phyloP scores from a whole-genome alignment of 2,888 invertebrate genomes.

The Epistrophe eligans region DNA sequence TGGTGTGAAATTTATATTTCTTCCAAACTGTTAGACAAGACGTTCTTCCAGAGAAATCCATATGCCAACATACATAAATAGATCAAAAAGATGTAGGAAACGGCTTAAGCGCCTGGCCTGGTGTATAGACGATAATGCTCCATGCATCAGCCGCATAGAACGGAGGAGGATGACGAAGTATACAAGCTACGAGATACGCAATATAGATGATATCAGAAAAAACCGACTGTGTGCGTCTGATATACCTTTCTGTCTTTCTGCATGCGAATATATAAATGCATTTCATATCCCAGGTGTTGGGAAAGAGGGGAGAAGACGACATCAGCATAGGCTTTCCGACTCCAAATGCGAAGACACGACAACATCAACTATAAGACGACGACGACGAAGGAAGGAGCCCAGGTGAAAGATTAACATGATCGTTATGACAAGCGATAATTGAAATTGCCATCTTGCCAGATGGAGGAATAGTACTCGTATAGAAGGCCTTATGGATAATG shows the following conservation, averaged over 20 bases:
- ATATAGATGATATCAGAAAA: conserved; percentile 20
- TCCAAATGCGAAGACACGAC: neutral
- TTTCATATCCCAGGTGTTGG: neutral
- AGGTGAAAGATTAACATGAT: conserved; percentile 66
- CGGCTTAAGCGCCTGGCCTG: conserved; percentile 14
- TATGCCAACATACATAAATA: conserved; percentile 59
- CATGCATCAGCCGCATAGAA: neutral
- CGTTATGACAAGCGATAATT: conserved; percentile 75
- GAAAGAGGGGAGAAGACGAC: neutral
- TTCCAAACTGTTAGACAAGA: conserved; percentile 11
- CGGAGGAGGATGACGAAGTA: neutral
- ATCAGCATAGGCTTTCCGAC: conserved; percentile 6
- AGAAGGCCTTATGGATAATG: neutral
- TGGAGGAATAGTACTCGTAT: conserved; percentile 16
- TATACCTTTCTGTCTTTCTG: neutral
- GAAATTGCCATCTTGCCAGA: conserved; percentile 59
- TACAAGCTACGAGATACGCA: conserved; percentile 1
- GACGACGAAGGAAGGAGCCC: conserved; percentile 11
- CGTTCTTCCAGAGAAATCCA: conserved; percentile 6
- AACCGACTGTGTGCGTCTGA: conserved; percentile 23
- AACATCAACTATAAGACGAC: neutral
- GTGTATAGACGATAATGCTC: neutral
- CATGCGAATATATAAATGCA: conserved; percentile 1
- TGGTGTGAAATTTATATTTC: conserved; percentile 65
- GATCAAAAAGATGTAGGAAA: conserved; percentile 56